phyloP scores from a whole-genome alignment of 2,797 vertebrate genomes.

The Pseudochirops corinnae region DNA sequence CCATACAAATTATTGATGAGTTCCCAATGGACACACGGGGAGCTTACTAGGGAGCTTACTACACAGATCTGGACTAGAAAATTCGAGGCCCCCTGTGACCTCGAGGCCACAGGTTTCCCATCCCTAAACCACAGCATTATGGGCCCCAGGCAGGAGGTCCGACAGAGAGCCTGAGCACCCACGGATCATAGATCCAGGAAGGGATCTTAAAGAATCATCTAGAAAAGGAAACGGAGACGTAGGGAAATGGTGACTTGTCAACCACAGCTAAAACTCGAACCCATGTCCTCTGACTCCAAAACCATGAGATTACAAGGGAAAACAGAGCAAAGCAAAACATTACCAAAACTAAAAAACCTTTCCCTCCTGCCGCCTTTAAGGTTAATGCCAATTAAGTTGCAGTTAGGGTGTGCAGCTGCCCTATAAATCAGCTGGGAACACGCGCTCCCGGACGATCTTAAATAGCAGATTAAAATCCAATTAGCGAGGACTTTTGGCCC shows the following conservation, averaged over 20 bases:
- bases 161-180: background rate
- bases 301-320: background rate
- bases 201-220: background rate
- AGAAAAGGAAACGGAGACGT: background rate
- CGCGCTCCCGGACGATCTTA: constrained; percentile 70
- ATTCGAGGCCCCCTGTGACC: background rate
- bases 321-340: background rate
- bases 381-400: constrained; percentile 58
- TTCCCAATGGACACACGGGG: background rate
- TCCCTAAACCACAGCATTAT: background rate
- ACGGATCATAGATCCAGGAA: background rate
- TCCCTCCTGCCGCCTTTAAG: constrained; percentile 43
- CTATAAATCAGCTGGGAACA: constrained; percentile 76
- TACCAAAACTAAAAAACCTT: constrained; percentile 39
- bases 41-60: background rate
- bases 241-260: background rate
- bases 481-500: constrained; percentile 80
- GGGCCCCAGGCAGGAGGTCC: background rate
- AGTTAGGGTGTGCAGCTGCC: constrained; percentile 71
- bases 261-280: background rate
- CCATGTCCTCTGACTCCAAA: background rate
- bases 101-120: too few relatives aligned
- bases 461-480: constrained; percentile 83
- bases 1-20: background rate
- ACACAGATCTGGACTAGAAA: background rate